phyloP scores from a whole-genome alignment of 1,140 invertebrate genomes.

The Neodiprion virginianus region DNA sequence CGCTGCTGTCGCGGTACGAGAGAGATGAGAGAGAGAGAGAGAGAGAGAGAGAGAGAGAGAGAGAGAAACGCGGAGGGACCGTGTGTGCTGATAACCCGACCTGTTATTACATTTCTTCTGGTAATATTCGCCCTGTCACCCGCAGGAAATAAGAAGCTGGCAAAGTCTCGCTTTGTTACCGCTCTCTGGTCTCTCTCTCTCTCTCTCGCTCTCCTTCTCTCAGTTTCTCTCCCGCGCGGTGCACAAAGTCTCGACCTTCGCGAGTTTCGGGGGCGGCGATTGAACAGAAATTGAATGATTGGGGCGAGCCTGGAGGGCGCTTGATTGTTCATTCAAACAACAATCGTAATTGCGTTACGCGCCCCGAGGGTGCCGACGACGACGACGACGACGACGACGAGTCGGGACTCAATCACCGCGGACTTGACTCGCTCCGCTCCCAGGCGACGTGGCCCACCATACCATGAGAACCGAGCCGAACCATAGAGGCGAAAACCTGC shows the following conservation, averaged over 20 bases:
- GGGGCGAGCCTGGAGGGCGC: conserved; percentile 59
- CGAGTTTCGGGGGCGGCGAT: conserved; percentile 48
- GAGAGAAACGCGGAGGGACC: conserved; percentile 16
- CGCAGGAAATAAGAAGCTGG: conserved; percentile 50
- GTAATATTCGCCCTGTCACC: conserved; percentile 58
- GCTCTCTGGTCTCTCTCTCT: neutral
- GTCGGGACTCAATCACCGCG: too few species aligned
- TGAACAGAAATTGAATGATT: conserved; percentile 65
- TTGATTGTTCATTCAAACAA: conserved; percentile 66
- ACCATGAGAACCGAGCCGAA: neutral
- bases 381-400: neutral
- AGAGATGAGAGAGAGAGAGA: conserved; percentile 9
- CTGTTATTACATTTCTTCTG: conserved; percentile 59
- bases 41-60: conserved; percentile 12
- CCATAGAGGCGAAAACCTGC: too few species aligned
- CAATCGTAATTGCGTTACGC: conserved; percentile 64
- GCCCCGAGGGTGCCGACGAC: conserved; percentile 27
- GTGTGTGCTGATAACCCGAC: conserved; percentile 34
- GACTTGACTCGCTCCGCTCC: neutral
- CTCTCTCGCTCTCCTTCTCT: neutral
- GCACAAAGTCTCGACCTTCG: conserved; percentile 19
- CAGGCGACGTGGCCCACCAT: neutral
- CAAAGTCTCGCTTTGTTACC: conserved; percentile 41
- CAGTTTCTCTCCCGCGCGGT: neutral
- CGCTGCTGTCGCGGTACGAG: neutral